Evolutionary conservation across 2,888 invertebrate genomes (phyloP), one percentile per base, ranked within the genome.

Genomic region (Lepas anatifera): DNA sequence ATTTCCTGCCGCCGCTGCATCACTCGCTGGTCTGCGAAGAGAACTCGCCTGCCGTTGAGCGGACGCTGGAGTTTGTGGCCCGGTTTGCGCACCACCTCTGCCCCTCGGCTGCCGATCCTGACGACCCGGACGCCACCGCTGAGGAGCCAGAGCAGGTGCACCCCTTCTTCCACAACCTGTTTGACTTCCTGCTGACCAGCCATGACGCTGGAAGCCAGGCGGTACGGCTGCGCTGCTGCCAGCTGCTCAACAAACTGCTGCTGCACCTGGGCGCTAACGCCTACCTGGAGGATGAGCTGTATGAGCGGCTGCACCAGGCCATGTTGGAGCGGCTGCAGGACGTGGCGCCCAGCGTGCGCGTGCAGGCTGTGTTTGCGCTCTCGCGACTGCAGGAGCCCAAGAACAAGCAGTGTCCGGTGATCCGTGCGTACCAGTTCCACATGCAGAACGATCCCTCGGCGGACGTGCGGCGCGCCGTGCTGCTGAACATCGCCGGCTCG

Each of bases 361-460:
- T 87, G 46, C 88, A 92, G 75, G 93, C 93, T 0, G 87, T 92
- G 0, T 79, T 86, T 39, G 90, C 92, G 0, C 81, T 95, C 52
- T 86, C 88, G 70, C 84, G 93, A 7, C 81, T 95, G 1, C 95
- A 95, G 79, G 87, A 90, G 75, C 91, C 92, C 0, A 81, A 81
- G 67, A 87, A 90, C 76, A 84, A 84, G 0, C 84, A 88, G 43
- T 93, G 94, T 78, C 86, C 85, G 1, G 87, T 94, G 1, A 87
- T 91, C 1, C 41, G 73, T 77, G 84, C 87, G 0, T 89, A 89
- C 75, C 82, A 86, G 35, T 87, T 85, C 76, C 88, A 90, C 74
- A 83, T 90, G 79, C 82, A 84, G 73, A 84, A 85, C 71, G 94
- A 95, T 80, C 89, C 89, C 0, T 88, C 86, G 74, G 81, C 87